Conservation (phyloP, 2,888 invertebrate genomes). For the Protonemura montana region DNA sequence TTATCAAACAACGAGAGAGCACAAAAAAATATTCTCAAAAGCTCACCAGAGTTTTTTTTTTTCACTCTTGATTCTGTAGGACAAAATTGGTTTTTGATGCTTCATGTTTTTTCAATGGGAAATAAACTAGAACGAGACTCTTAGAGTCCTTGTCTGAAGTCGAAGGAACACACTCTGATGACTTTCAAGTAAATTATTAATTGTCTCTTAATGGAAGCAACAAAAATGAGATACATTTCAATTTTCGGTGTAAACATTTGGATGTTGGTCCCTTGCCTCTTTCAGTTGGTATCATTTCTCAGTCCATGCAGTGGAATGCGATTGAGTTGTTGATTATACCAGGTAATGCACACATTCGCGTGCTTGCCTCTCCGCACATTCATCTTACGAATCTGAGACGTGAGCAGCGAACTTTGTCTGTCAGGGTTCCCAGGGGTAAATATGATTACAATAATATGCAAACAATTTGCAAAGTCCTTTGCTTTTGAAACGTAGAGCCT, state of each 20-base stretch:
- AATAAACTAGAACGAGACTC: background rate
- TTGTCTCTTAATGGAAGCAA: background rate
- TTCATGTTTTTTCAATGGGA: background rate
- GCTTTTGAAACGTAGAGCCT: background rate
- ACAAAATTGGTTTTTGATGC: conserved; percentile 4
- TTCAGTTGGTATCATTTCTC: background rate
- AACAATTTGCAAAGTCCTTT: background rate
- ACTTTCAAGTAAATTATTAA: background rate
- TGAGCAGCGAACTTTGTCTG: background rate
- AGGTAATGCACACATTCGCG: background rate
- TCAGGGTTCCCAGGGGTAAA: background rate
- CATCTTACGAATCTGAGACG: background rate
- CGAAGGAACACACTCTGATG: background rate
- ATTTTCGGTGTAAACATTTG: no score
- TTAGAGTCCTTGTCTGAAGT: background rate
- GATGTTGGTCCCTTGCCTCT: background rate
- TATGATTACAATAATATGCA: background rate
- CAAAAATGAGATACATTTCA: no score
- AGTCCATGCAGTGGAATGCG: background rate
- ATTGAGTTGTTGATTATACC: background rate
- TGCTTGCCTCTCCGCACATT: background rate
- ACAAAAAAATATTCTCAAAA: background rate
- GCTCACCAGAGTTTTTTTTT: background rate
- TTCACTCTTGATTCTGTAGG: background rate
- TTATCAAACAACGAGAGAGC: background rate